Conservation (phyloP, 2,113 vertebrate genomes). For the Triplophysa siluroides region DNA sequence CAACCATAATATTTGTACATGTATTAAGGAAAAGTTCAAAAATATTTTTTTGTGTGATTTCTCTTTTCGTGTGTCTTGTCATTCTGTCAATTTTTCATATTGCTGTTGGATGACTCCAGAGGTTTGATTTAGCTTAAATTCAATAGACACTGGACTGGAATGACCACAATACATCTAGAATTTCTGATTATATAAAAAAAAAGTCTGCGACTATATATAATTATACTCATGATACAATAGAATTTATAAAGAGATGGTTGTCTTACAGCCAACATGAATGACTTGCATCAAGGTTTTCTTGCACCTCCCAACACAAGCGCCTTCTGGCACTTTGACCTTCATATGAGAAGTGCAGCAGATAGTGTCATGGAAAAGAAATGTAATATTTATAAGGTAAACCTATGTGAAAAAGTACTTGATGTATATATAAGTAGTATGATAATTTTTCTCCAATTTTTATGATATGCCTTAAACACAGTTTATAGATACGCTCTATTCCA, state of each 20-base stretch:
- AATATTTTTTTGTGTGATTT: no score
- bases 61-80: no score
- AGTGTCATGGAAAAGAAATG: neutral
- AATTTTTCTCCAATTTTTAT: neutral
- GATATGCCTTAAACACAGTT: neutral
- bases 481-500: neutral
- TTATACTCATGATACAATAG: neutral
- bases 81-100: no score
- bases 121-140: no score
- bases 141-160: no score
- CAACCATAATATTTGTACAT: no score
- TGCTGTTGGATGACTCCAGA: no score
- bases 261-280: neutral
- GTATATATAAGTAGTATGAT: neutral
- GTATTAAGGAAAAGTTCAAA: no score
- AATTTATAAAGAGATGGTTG: constrained; percentile 1
- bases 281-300: neutral
- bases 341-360: no score
- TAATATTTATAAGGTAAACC: no score
- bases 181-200: no score
- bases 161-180: no score
- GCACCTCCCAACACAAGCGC: neutral
- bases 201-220: neutral
- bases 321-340: neutral
- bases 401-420: neutral